Conservation (phyloP, 2,888 invertebrate genomes). For the Hyalella azteca region DNA sequence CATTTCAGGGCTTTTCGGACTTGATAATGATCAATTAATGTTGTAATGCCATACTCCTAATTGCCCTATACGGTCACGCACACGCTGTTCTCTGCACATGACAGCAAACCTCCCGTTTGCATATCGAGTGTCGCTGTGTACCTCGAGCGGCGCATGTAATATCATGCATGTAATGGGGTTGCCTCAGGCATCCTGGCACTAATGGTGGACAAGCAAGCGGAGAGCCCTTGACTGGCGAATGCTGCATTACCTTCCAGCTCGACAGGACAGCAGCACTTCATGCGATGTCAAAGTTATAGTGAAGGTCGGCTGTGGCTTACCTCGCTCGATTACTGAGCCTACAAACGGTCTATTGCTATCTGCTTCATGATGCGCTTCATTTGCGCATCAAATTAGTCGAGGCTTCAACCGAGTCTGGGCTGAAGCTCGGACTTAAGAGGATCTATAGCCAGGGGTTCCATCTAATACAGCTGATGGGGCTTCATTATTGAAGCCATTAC, state of each 20-base stretch:
- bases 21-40: too few relatives aligned
- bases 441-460: background rate
- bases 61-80: too few relatives aligned
- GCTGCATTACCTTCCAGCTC: background rate
- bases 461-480: background rate
- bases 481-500: background rate
- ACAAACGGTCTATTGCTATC: background rate
- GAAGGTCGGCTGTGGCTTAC: too few relatives aligned
- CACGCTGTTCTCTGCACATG: too few relatives aligned
- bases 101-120: too few relatives aligned
- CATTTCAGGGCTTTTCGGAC: too few relatives aligned
- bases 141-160: too few relatives aligned
- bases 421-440: background rate
- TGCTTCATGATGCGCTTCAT: background rate
- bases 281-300: background rate
- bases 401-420: background rate
- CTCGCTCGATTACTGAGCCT: too few relatives aligned
- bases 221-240: background rate
- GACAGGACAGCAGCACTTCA: background rate
- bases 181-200: too few relatives aligned
- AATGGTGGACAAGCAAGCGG: background rate
- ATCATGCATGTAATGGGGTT: too few relatives aligned
- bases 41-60: too few relatives aligned
- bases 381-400: conserved; percentile 2
- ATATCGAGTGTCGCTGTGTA: too few relatives aligned